Evolutionary conservation across 1,140 invertebrate species (phyloP), one percentile per base, ranked within the genome.

Genomic region (Drosophila sulfurigaster): DNA sequence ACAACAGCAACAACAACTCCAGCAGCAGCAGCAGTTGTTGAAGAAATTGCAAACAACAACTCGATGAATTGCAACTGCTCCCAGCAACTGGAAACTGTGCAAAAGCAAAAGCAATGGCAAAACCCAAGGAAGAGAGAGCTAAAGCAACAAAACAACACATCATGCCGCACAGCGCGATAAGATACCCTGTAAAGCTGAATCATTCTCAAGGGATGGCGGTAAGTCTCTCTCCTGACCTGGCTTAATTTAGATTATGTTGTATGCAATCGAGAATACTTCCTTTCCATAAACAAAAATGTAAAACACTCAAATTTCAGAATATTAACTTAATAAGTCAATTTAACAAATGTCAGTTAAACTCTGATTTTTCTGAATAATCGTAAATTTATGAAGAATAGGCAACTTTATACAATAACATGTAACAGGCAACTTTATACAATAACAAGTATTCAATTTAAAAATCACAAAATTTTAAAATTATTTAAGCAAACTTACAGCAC

Each of bases 61-160:
- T 43, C 54, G 66, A 69, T 62, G 67, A 64, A 75, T 70, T 75
- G 67, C 67, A 75, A 69, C 52, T 58, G 63, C 62, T 49, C 11
- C 11, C 32, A 74, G 65, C 65, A 57, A 57, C 63, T 58, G 69
- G 48, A 15, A 68, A 59, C 43, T 28, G 62, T 25, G 49, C 65
- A 58, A 58, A 35, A 16, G 54, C 28, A 68, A 28, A 28, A 43
- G 20, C 35, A 32, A 32, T 8, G 7, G 30, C 6, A 32, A 32
- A 32, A 3, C 20, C 20, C 20, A 25, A 25, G 20, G 20, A 25
- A 0, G 20, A 10, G 35, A 8, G 35, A 15, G 11, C 38, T 25
- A 58, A 66, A 66, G 69, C 81, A 82, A 72, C 52, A 73, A 74
- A 76, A 75, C 46, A 46, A 43, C 28, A 45, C n/a, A 16, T 59